Evolutionary conservation across 2,888 invertebrate genomes (phyloP).

Genomic region (Camponotus fellah): DNA sequence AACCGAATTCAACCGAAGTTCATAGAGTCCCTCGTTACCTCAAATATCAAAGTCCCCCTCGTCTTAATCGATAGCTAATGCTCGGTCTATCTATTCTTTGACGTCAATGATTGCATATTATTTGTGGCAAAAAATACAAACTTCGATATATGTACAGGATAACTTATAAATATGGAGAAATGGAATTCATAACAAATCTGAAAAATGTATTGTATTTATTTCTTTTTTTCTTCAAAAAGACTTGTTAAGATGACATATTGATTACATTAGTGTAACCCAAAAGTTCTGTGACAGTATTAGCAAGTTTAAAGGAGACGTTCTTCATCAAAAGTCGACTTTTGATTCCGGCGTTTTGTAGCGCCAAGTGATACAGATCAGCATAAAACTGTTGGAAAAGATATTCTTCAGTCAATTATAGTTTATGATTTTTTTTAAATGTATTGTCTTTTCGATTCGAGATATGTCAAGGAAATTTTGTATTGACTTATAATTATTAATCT

Average conservation of each 20-base stretch:
- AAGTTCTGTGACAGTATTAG: slow-evolving; percentile 89
- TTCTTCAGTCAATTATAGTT: neutral
- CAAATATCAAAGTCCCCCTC: no score
- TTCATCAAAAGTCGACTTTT: slow-evolving; percentile 88
- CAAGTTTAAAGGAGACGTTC: slow-evolving; percentile 88
- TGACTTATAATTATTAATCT: neutral
- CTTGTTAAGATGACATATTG: slow-evolving; percentile 88
- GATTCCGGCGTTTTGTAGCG: slow-evolving; percentile 89
- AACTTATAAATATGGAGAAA: neutral
- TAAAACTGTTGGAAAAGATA: slow-evolving; percentile 88
- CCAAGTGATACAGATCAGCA: slow-evolving; percentile 91
- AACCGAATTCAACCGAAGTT: no score
- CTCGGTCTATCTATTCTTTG: no score
- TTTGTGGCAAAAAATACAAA: neutral
- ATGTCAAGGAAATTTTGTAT: neutral
- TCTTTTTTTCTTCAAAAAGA: neutral
- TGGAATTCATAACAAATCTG: neutral
- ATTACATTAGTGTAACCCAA: slow-evolving; percentile 89
- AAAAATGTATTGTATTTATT: slow-evolving; percentile 4
- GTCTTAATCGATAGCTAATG: no score
- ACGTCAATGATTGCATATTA: no score
- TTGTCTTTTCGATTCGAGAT: neutral
- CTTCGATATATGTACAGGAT: neutral
- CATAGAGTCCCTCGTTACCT: no score
- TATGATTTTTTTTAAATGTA: neutral